A percentile compares a stretch with the other conserved stretches of the same genome.
These are phyloP conservation scores for Megalurothrips usitatus DNA, from an alignment of 2,888 invertebrate species.

Conservation along the genomic window DNA sequence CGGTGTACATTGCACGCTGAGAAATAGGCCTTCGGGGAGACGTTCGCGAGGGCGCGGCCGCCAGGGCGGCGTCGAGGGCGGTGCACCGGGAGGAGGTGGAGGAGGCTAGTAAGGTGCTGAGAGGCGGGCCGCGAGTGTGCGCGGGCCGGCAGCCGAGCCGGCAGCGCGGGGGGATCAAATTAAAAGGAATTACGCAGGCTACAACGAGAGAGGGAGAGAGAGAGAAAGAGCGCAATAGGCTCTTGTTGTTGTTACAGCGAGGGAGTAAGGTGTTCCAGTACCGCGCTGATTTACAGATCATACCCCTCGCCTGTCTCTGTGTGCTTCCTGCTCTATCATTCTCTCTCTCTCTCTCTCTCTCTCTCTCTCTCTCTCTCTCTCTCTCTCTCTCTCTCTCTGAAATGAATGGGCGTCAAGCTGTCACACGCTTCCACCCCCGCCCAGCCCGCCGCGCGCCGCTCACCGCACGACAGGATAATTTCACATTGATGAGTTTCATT, in stretches of 20 bases:
- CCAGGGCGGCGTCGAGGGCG: background rate
- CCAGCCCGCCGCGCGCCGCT: background rate
- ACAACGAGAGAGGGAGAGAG: no score
- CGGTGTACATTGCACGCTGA: background rate
- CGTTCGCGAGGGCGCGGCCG: background rate
- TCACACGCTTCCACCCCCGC: background rate
- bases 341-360: no score
- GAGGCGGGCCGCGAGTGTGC: background rate
- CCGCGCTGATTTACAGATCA: no score
- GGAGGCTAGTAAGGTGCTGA: slow-evolving; percentile 9
- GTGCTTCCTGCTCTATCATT: no score
- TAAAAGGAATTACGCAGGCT: slow-evolving; percentile 14
- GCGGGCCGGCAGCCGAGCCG: background rate
- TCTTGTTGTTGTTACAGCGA: background rate
- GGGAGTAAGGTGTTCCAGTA: no score
- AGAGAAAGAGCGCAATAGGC: background rate
- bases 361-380: no score
- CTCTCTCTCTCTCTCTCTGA: background rate
- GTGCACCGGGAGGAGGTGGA: background rate
- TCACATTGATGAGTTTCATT: slow-evolving; percentile 14
- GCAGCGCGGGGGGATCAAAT: background rate
- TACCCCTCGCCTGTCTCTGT: no score
- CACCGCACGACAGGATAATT: slow-evolving; percentile 8
- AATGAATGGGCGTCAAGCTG: background rate
- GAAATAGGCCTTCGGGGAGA: slow-evolving; percentile 24